phyloP scores from a whole-genome alignment of 2,797 vertebrate genomes.

The Rhinogobio ventralis region DNA sequence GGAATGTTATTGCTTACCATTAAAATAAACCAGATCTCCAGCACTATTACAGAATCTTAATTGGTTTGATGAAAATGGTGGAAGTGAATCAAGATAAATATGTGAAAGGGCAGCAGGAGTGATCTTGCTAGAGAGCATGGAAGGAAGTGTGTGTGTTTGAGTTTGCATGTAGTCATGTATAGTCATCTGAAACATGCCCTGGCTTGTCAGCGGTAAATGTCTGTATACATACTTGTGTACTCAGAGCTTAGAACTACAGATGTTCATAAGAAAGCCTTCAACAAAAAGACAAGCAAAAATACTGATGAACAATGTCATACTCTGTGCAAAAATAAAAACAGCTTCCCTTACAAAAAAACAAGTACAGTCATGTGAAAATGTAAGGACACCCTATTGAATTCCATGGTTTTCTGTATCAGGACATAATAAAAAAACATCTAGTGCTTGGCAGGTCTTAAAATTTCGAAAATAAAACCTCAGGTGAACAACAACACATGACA shows the following conservation, averaged over 20 bases:
- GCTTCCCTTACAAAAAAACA: neutral
- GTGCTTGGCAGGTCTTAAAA: too few relatives aligned
- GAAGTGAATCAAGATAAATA: neutral
- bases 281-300: neutral
- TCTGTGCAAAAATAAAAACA: neutral
- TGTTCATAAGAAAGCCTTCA: neutral
- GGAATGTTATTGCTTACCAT: neutral
- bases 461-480: too few relatives aligned
- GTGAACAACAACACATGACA: too few relatives aligned
- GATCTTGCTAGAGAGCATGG: neutral
- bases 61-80: neutral
- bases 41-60: neutral
- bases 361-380: too few relatives aligned
- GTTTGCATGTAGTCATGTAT: neutral
- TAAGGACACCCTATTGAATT: too few relatives aligned
- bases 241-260: neutral
- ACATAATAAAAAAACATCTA: too few relatives aligned
- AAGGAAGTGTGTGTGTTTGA: conserved; percentile 12
- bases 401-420: too few relatives aligned
- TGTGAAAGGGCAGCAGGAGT: neutral
- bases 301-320: neutral
- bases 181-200: neutral
- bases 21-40: neutral
- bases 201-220: conserved; percentile 4
- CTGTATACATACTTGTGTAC: neutral